Conservation (phyloP, 2,888 invertebrate species). For the Timema cristinae region DNA sequence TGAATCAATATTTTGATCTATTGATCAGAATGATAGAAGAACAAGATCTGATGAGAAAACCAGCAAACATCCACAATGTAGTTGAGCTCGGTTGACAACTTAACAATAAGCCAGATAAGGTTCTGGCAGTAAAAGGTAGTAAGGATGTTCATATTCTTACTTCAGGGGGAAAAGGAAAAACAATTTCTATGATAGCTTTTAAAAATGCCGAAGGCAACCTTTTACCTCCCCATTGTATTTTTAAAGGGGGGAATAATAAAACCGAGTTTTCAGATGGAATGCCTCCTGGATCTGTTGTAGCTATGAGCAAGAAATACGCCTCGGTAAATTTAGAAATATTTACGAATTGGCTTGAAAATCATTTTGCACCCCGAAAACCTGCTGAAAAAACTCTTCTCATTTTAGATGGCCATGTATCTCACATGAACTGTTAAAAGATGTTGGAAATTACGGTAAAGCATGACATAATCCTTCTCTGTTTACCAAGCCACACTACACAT, state of each 20-base stretch:
- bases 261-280: conserved; percentile 35
- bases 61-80: conserved; percentile 33
- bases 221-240: too few relatives aligned
- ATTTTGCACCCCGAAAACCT: conserved; percentile 38
- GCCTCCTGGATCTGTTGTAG: too few relatives aligned
- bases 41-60: conserved; percentile 31
- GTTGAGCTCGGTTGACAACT: conserved; percentile 34
- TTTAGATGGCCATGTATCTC: conserved; percentile 5
- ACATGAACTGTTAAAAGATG: conserved; percentile 5
- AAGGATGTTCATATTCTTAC: conserved; percentile 32
- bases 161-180: conserved; percentile 38
- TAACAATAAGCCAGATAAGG: conserved; percentile 28
- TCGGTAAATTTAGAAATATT: conserved; percentile 29
- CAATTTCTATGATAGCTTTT: conserved; percentile 37
- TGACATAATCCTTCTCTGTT: conserved; percentile 5
- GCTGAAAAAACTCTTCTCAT: conserved; percentile 30
- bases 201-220: too few relatives aligned
- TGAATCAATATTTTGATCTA: conserved; percentile 7
- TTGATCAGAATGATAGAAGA: conserved; percentile 8
- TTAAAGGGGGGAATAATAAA: too few relatives aligned
- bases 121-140: conserved; percentile 4
- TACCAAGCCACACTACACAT: conserved; percentile 14
- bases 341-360: conserved; percentile 36
- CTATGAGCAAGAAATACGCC: conserved; percentile 31
- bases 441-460: background rate